phyloP scores from a whole-genome alignment of 92 coral and sea anemone genomes.

The Zoanthus solanderi region DNA sequence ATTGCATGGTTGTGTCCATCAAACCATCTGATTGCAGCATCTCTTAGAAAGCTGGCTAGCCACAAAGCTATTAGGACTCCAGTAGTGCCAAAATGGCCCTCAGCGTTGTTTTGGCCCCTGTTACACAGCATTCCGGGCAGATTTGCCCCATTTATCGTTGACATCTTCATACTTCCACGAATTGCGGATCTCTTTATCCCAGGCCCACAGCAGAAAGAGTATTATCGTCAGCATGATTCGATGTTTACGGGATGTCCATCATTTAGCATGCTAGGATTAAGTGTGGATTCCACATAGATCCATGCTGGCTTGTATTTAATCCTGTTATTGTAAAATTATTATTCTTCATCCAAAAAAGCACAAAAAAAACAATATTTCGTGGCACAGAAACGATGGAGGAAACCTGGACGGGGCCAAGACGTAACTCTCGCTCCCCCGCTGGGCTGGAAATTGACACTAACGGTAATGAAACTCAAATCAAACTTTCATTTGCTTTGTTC shows the following conservation, averaged over 20 bases:
- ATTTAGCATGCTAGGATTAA: constrained; percentile 46
- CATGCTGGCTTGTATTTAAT: not conserved
- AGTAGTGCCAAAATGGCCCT: constrained; percentile 51
- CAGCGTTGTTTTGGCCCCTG: constrained; percentile 46
- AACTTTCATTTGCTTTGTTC: not conserved
- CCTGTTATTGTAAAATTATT: not conserved
- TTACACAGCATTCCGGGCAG: constrained; percentile 1
- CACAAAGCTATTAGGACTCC: constrained; percentile 52
- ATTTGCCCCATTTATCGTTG: constrained; percentile 11
- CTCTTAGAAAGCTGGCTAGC: not conserved
- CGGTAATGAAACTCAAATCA: not conserved
- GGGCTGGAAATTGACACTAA: not conserved
- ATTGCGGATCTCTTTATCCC: constrained; percentile 24
- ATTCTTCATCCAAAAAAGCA: too few species aligned
- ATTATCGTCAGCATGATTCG: constrained; percentile 19
- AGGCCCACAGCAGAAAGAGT: constrained; percentile 40
- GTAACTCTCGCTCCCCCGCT: not conserved
- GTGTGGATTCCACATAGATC: constrained; percentile 21
- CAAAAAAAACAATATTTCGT: too few species aligned
- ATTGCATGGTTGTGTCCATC: not conserved
- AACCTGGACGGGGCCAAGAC: constrained; percentile 6
- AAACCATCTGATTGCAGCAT: too few species aligned
- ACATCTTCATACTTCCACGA: constrained; percentile 38
- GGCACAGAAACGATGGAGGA: not conserved
- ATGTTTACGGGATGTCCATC: constrained; percentile 47